phyloP scores from a whole-genome alignment of 2,113 vertebrate genomes.

The Sarotherodon lohbergeri region DNA sequence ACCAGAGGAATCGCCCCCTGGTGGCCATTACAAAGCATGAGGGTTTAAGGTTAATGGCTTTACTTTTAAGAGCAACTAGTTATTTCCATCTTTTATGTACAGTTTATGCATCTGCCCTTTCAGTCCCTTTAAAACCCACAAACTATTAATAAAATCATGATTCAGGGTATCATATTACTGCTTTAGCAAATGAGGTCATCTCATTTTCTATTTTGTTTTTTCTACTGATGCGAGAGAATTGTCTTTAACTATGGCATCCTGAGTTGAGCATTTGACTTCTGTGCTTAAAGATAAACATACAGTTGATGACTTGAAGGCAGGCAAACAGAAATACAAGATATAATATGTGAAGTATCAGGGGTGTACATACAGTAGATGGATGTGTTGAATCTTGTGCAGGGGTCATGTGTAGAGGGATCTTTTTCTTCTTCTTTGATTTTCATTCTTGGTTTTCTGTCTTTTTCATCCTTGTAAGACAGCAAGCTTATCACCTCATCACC shows the following conservation, averaged over 20 bases:
- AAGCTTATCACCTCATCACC: conserved; percentile 19
- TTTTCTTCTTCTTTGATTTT: neutral
- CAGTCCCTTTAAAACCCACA: neutral
- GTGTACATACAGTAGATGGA: conserved; percentile 7
- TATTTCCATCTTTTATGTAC: neutral
- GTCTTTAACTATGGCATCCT: neutral
- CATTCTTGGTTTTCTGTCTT: neutral
- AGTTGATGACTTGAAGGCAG: neutral
- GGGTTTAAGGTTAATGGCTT: neutral
- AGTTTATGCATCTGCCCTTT: neutral
- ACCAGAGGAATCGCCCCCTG: neutral
- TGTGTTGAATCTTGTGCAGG: neutral
- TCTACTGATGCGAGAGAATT: neutral
- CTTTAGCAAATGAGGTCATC: neutral
- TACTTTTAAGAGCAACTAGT: neutral
- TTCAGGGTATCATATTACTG: neutral
- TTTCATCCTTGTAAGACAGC: neutral
- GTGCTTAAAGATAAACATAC: neutral
- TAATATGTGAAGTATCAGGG: neutral
- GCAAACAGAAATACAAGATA: neutral
- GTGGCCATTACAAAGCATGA: neutral
- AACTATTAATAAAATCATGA: neutral
- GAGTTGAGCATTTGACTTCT: neutral
- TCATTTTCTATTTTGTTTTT: neutral
- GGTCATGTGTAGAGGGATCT: neutral